phyloP scores from a whole-genome alignment of 1,140 invertebrate species.

The Notospermus geniculatus region DNA sequence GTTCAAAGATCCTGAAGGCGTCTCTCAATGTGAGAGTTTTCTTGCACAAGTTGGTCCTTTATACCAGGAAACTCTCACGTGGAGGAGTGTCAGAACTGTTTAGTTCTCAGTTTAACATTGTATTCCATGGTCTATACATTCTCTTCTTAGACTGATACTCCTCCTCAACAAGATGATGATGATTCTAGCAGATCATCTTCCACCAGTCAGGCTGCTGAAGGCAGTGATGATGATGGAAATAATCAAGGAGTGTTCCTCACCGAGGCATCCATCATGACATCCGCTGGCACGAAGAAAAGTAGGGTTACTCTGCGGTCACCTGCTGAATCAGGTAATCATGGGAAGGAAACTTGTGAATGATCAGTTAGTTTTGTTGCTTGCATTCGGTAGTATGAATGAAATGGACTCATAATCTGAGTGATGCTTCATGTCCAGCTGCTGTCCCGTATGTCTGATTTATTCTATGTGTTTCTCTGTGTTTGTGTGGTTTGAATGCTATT shows the following conservation, averaged over 20 bases:
- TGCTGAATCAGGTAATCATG: background rate
- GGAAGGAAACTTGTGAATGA: too few relatives aligned
- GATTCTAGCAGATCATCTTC: background rate
- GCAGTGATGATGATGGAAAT: background rate
- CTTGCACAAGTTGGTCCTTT: too few relatives aligned
- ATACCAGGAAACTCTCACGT: too few relatives aligned
- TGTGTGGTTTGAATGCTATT: background rate
- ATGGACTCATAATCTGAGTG: too few relatives aligned
- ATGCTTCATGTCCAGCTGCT: background rate
- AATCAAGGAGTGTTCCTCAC: background rate
- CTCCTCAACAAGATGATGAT: too few relatives aligned
- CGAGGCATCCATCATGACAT: background rate
- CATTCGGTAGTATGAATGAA: too few relatives aligned
- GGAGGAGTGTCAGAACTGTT: background rate
- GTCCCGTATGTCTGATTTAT: background rate
- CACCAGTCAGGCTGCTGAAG: conserved; percentile 10
- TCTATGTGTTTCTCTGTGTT: background rate
- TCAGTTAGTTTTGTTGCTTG: too few relatives aligned
- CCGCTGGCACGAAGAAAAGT: conserved; percentile 26
- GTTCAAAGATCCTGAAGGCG: too few relatives aligned
- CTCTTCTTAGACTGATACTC: too few relatives aligned
- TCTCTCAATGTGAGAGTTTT: too few relatives aligned
- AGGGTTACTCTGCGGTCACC: conserved; percentile 28
- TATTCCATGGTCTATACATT: conserved; percentile 7
- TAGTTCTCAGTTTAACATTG: background rate